Evolutionary conservation across 2,797 vertebrate genomes (phyloP), one percentile per base, ranked within the genome.

Genomic region (Dryobates pubescens): DNA sequence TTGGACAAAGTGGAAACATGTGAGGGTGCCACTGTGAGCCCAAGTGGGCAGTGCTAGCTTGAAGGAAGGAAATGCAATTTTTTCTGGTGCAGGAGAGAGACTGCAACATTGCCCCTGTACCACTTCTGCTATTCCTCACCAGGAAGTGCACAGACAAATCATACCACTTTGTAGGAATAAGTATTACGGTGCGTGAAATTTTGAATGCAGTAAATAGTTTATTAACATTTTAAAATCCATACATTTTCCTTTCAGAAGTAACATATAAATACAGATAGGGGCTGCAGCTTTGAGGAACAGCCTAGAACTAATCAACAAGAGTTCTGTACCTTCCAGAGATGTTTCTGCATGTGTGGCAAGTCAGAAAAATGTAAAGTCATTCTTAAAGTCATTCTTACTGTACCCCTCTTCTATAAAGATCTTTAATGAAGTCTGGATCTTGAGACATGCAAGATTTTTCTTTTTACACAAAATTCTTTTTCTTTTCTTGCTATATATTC

Each of bases 31-130:
- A 18, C 20, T 13, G 24, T 26, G 20, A 47, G 29, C 17, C 57
- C 1, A 0, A 1, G 23, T 13, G 34, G 58, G 29, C 45, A 74
- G 53, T 0, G 0, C 7, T 61, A 34, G 15, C 16, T 0, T 0
- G 22, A 69, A 34, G 38, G 12, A 70, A 82, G 58, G 17, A 84
- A 65, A 22, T 59, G 4, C 5, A 3, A 1, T 43, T 65, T 65
- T 71, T 81, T 54, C 10, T 47, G 54, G 24, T 63, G 24, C 47
- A 72, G 26, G 34, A 32, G 14, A 64, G 41, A 63, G 22, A 12
- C 73, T 80, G 27, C 15, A 74, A 15, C 24, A 23, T 32, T 56
- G 58, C 18, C 30, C 9, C 12, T 51, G 15, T 64, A 29, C 30
- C 45, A 58, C 45, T 85, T 82, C 16, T 63, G 38, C 8, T 54